Percentiles rank a stretch among this genome's conserved stretches.
phyloP scores from a whole-genome alignment of 1,140 invertebrate genomes.

The Drosophila littoralis region DNA sequence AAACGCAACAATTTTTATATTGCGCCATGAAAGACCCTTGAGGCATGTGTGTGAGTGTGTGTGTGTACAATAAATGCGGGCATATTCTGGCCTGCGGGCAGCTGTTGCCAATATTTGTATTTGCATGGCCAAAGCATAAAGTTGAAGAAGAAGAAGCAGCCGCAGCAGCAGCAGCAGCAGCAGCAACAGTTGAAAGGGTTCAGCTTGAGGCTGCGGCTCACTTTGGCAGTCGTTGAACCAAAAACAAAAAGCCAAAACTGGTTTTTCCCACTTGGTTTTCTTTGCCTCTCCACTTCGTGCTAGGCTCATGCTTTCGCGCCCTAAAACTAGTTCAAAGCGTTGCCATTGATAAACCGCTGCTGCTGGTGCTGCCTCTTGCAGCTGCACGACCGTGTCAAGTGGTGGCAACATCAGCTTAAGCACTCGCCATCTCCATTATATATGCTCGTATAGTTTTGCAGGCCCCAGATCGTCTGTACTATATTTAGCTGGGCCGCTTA shows the following conservation, averaged over 20 bases:
- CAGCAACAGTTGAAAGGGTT: constrained; percentile 31
- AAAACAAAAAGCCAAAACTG: constrained; percentile 29
- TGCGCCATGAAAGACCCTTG: neutral
- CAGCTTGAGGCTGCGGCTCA: constrained; percentile 46
- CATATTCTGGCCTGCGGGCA: constrained; percentile 50
- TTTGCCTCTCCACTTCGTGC: constrained; percentile 18
- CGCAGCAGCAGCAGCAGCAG: constrained; percentile 1
- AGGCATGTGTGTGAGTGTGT: neutral
- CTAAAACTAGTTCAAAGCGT: constrained; percentile 56
- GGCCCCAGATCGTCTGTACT: constrained; percentile 40
- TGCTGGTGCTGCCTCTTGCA: constrained; percentile 15
- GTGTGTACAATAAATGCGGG: constrained; percentile 29
- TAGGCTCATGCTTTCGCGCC: constrained; percentile 40
- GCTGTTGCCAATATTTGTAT: constrained; percentile 68
- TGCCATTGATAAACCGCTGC: constrained; percentile 52
- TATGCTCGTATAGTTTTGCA: constrained; percentile 6
- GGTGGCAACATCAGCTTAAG: constrained; percentile 43
- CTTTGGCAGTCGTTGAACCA: constrained; percentile 76
- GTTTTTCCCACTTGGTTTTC: constrained; percentile 33
- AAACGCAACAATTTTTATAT: constrained; percentile 6
- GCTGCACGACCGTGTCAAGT: constrained; percentile 43
- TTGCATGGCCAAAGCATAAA: constrained; percentile 21
- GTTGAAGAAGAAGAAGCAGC: constrained; percentile 2
- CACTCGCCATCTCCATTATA: constrained; percentile 33
- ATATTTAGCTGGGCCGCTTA: constrained; percentile 72